A percentile compares a stretch with the other conserved stretches of the same genome.
Evolutionary conservation across 2,888 invertebrate species (phyloP).

Genomic region (Callyntrura guangdongensis): DNA sequence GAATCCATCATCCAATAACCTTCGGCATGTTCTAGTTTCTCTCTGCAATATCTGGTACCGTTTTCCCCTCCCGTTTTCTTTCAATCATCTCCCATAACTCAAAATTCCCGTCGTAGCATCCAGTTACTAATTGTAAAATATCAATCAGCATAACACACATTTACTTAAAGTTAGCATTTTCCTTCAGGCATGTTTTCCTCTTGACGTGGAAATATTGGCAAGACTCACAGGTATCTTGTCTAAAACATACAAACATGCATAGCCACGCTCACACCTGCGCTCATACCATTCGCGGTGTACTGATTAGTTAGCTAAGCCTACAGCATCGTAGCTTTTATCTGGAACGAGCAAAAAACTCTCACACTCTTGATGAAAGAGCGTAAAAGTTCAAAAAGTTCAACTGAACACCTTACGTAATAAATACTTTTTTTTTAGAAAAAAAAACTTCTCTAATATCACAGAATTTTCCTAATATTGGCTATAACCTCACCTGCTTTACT

Average conservation of each 20-base stretch:
- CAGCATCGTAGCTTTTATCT: not conserved
- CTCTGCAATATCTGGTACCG: not conserved
- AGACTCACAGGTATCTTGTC: too few relatives aligned
- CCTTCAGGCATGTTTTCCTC: not conserved
- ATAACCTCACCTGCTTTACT: constrained; percentile 73
- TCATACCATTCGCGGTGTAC: constrained; percentile 2
- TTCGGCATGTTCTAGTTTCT: too few relatives aligned
- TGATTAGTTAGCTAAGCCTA: constrained; percentile 2
- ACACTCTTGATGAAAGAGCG: not conserved
- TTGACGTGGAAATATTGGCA: not conserved
- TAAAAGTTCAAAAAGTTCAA: constrained; percentile 24
- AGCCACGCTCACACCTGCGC: too few relatives aligned
- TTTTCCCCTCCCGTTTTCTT: not conserved
- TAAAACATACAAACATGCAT: too few relatives aligned
- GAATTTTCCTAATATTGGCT: constrained; percentile 40
- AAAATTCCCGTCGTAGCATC: not conserved
- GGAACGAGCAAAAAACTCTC: not conserved
- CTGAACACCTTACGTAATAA: not conserved
- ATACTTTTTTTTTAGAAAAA: too few relatives aligned
- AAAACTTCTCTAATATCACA: not conserved
- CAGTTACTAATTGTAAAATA: constrained; percentile 4
- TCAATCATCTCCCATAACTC: too few relatives aligned
- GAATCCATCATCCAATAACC: too few relatives aligned
- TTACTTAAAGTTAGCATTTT: not conserved
- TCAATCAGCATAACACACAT: not conserved